phyloP scores from a whole-genome alignment of 1,140 invertebrate genomes.

The Procambarus virginalis region DNA sequence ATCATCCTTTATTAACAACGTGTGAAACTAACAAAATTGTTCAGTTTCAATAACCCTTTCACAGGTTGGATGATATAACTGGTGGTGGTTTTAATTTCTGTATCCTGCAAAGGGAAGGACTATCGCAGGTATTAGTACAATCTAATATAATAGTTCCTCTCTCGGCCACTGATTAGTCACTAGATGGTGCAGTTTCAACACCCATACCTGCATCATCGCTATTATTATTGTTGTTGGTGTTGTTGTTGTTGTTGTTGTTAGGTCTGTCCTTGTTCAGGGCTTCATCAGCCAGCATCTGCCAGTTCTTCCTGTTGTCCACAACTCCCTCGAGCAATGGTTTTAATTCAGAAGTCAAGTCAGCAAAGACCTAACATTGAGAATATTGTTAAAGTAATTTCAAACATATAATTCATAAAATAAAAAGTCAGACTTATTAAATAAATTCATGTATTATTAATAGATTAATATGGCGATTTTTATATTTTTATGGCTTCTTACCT shows the following conservation, averaged over 20 bases:
- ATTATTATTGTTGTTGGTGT: conserved; percentile 53
- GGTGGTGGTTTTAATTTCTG: background rate
- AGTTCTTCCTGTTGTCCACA: conserved; percentile 86
- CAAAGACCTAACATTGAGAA: conserved; percentile 83
- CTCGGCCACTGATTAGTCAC: background rate
- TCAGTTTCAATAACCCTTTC: background rate
- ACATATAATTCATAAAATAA: too few species aligned
- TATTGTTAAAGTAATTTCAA: background rate
- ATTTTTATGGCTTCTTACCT: too few species aligned
- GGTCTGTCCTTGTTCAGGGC: background rate
- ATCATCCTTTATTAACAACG: background rate
- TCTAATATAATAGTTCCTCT: background rate
- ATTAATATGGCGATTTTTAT: too few species aligned
- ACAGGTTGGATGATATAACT: background rate
- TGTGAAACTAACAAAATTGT: background rate
- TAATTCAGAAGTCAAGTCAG: conserved; percentile 84
- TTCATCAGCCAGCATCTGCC: conserved; percentile 82
- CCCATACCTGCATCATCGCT: conserved; percentile 27
- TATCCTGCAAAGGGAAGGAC: too few species aligned
- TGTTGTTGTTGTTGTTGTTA: conserved; percentile 44
- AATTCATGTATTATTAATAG: too few species aligned
- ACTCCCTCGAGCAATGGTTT: conserved; percentile 89
- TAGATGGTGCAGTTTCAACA: background rate
- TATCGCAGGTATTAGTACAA: too few species aligned
- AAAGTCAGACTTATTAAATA: too few species aligned